Evolutionary conservation across 2,888 invertebrate genomes (phyloP).

Genomic region (Ommatoiulus sabulosus): DNA sequence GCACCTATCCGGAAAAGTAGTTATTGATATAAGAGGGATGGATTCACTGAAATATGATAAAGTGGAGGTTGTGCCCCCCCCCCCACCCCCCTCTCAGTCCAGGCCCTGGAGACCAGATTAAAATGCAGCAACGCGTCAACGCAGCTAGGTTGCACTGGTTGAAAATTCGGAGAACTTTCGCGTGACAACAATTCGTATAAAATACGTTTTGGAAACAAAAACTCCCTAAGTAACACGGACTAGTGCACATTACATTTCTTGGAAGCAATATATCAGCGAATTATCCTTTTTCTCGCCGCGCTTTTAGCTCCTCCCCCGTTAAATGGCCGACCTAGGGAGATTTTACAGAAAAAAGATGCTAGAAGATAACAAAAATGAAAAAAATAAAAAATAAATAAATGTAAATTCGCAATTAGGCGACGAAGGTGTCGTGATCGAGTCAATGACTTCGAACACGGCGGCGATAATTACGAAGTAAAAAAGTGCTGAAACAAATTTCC

Average conservation of each 20-base stretch:
- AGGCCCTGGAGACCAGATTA: slow-evolving; percentile 25
- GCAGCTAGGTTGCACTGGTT: background rate
- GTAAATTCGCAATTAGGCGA: slow-evolving; percentile 9
- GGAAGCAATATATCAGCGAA: slow-evolving; percentile 14
- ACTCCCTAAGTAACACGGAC: background rate
- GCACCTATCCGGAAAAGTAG: background rate
- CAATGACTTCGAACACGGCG: background rate
- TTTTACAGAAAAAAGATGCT: background rate
- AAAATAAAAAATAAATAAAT: background rate
- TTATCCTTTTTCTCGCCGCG: background rate
- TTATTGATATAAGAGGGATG: slow-evolving; percentile 30
- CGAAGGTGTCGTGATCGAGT: slow-evolving; percentile 3
- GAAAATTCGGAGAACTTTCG: slow-evolving; percentile 9
- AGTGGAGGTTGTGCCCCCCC: background rate
- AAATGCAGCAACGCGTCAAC: background rate
- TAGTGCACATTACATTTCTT: background rate
- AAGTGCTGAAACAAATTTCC: background rate
- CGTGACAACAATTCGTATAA: slow-evolving; percentile 30
- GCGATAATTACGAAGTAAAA: background rate
- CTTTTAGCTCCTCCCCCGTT: background rate
- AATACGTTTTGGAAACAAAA: slow-evolving; percentile 30
- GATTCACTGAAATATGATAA: background rate
- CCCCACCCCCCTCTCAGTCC: background rate
- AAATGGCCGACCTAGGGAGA: background rate
- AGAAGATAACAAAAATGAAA: background rate